These are phyloP conservation scores for Bothrops jararaca DNA, from an alignment of 2,113 vertebrate species.

Conservation along the genomic window DNA sequence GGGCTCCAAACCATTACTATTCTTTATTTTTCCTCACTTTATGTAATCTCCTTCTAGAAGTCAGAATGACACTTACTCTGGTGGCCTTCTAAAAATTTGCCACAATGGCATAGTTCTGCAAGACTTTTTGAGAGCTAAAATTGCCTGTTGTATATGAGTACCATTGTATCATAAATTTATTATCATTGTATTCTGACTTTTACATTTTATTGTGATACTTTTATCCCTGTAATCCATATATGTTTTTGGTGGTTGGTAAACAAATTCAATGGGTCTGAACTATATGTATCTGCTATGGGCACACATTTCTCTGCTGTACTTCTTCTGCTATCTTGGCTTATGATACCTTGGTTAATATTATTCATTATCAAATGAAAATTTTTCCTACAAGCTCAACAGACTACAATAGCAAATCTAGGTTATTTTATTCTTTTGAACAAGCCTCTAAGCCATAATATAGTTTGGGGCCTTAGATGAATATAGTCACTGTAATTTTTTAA, in stretches of 20 bases:
- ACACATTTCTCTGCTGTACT: background rate
- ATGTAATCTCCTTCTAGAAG: background rate
- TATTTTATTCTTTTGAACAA: background rate
- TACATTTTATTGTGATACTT: background rate
- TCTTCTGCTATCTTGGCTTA: background rate
- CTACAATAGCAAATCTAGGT: background rate
- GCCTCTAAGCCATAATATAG: background rate
- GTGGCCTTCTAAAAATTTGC: background rate
- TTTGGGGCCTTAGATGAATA: background rate
- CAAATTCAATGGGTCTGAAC: conserved; percentile 36
- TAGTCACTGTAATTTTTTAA: background rate
- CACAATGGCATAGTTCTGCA: background rate
- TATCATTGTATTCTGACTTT: background rate
- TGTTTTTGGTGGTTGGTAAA: background rate
- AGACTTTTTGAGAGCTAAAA: background rate
- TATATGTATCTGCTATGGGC: background rate
- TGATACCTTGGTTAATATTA: background rate
- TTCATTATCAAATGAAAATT: background rate
- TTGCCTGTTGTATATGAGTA: background rate
- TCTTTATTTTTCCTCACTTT: background rate
- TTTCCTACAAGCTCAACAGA: background rate
- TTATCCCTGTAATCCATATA: background rate
- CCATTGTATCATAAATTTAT: background rate
- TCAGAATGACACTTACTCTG: background rate
- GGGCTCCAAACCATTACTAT: background rate